Base-by-base conservation (phyloP, 2,113 vertebrate genomes). In the Caranx melampygus region DNA sequence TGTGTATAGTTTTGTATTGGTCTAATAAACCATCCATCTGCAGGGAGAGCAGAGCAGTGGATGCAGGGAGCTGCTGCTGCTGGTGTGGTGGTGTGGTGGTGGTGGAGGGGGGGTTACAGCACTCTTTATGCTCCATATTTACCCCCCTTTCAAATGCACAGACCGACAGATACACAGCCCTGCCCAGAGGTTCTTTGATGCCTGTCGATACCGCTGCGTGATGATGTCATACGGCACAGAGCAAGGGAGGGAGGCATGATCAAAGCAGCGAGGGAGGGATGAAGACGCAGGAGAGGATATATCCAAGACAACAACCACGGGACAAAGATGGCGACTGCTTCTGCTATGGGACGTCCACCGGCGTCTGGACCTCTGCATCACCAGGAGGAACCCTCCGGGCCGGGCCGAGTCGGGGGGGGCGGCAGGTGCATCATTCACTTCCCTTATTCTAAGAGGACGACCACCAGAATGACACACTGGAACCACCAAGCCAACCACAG, bases 261-360 rank as follows among this genome's bases (percentile, higher is more conserved):
- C 92, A 92, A 92, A 93, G 91, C 21, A 74, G 68, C 85, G 86
- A 92, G 91, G 87, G 90, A 89, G 92, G 91, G 92, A 93, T 90
- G 92, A 92, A 90, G 91, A 92, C 62, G 83, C 84, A 87, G 89
- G 85, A 89, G 85, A 90, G 90, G 75, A 92, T 90, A 92, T 90
- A 93, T 86, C 90, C 90, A 91, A 93, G 92, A 94, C 93, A 93
- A 93, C 92, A 92, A 93, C 26, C 26, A 26, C 93, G 87, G 89
- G 90, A 92, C 92, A 93, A 93, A 94, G 92, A 94, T 93, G 93
- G 93, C 92, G 91, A 91, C 89, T 31, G 84, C 88, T 87, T 72
- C 83, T 85, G 77, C 87, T 54, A 64, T 65, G 91, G 93, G 93
- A 93, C 88, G 90, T 91, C 91, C 81, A 82, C 87, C 64, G 74